Percentiles rank a stretch among this genome's conserved stretches.
Evolutionary conservation across 2,113 vertebrate genomes (phyloP).

Genomic region (Rafetus swinhoei): DNA sequence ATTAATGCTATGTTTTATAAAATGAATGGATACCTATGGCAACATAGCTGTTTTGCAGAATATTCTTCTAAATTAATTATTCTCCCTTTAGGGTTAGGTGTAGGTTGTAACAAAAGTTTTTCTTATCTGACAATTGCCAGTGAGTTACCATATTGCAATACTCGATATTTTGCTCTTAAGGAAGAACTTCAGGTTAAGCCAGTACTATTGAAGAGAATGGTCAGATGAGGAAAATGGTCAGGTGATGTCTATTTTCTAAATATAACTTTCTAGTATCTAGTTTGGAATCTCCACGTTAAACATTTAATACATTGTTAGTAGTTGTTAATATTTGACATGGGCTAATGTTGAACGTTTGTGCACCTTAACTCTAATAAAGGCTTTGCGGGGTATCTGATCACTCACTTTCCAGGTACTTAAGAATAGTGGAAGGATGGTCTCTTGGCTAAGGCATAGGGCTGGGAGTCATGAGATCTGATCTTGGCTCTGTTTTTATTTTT

Average conservation of each 20-base stretch:
- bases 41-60: not conserved
- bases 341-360: not conserved
- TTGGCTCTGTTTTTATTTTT: not conserved
- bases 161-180: not conserved
- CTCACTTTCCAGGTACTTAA: not conserved
- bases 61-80: not conserved
- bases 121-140: not conserved
- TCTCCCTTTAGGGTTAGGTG: not conserved
- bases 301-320: not conserved
- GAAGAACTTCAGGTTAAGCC: not conserved
- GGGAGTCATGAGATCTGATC: not conserved
- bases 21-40: not conserved
- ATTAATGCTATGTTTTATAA: conserved; percentile 13
- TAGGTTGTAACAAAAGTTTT: not conserved
- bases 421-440: not conserved
- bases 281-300: not conserved
- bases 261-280: not conserved
- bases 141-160: not conserved
- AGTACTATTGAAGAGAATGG: no score
- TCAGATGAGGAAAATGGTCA: not conserved
- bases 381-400: not conserved
- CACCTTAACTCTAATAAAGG: not conserved
- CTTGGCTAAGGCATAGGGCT: not conserved
- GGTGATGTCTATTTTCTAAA: not conserved
- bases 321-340: not conserved